Conservation (phyloP, 2,888 invertebrate species). For the Drosophila prostipennis region DNA sequence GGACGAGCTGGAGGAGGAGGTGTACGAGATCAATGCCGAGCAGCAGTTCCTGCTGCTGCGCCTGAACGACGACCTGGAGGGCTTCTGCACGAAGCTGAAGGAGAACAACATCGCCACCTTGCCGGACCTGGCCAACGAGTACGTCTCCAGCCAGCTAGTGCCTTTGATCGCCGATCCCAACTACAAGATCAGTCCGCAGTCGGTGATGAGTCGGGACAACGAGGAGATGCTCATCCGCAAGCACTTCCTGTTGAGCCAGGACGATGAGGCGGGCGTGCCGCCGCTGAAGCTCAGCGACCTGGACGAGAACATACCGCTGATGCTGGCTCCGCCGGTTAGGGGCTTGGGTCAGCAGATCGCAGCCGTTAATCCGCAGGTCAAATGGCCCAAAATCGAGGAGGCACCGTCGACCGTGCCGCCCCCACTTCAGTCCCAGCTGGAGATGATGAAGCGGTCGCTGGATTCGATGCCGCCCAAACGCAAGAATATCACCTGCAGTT, state of each 20-base stretch:
- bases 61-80: conserved; percentile 72
- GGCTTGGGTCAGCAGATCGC: conserved; percentile 26
- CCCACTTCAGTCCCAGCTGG: conserved; percentile 4
- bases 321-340: conserved; percentile 35
- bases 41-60: conserved; percentile 77
- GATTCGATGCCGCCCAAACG: conserved; percentile 2
- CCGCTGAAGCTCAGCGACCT: conserved; percentile 64
- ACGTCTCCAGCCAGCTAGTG: conserved; percentile 74
- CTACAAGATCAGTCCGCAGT: conserved; percentile 66
- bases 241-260: conserved; percentile 71
- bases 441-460: conserved; percentile 23
- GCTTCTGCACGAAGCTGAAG: conserved; percentile 71
- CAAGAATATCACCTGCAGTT: conserved; percentile 18
- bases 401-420: neutral
- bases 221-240: conserved; percentile 80
- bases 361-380: conserved; percentile 3
- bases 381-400: neutral
- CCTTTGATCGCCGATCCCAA: conserved; percentile 68
- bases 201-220: conserved; percentile 67
- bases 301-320: conserved; percentile 53
- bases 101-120: conserved; percentile 67
- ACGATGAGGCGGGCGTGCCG: conserved; percentile 58
- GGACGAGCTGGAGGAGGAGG: conserved; percentile 81
- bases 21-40: conserved; percentile 82
- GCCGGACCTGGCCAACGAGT: conserved; percentile 64